Base-by-base conservation (phyloP, 2,888 invertebrate species). In the Drosophila meridionalis region DNA sequence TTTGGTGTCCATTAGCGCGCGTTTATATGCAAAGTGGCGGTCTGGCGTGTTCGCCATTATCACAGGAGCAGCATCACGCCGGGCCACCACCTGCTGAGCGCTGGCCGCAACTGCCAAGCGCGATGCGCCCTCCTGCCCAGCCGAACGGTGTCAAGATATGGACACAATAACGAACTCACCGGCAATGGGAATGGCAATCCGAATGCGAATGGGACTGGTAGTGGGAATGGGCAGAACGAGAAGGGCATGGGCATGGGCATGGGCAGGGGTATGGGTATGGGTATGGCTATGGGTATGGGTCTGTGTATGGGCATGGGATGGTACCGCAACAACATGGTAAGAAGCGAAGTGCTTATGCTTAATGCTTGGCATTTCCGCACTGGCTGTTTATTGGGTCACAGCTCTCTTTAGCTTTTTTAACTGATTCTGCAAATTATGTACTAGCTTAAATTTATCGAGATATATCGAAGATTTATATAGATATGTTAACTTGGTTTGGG, bases 1-100 rank as follows among this genome's bases (percentile, higher is more conserved):
- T 90, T 90, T 85, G 90, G 89, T 89, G 89, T 89, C 89, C 89
- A 89, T 90, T 91, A 90, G 91, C 76, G 87, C 84, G 88, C 91
- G 84, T 90, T 90, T 90, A 84, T 90, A 89, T 89, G 89, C 91
- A 89, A 90, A 89, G 90, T 88, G 88, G 82, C 77, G 80, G 74
- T 78, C 66, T 77, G 78, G 70, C 86, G 70, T 80, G 82, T 67
- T 78, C 63, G 63, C 73, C 90, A 90, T 89, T 90, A 89, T 89
- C 90, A 80, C 86, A 78, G 84, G 77, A 88, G 81, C 79, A 86
- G 78, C 83, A 90, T 90, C 90, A 85, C 83, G 88, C 80, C 73
- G 76, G 74, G 74, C 62, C 83, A 78, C 89, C 87, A 87, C 87
- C 87, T 87, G 87, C 89, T 90, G 87, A 59, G 87, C 73, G 65